Evolutionary conservation across 2,888 invertebrate species (phyloP).

Genomic region (Podabrus alpinus): DNA sequence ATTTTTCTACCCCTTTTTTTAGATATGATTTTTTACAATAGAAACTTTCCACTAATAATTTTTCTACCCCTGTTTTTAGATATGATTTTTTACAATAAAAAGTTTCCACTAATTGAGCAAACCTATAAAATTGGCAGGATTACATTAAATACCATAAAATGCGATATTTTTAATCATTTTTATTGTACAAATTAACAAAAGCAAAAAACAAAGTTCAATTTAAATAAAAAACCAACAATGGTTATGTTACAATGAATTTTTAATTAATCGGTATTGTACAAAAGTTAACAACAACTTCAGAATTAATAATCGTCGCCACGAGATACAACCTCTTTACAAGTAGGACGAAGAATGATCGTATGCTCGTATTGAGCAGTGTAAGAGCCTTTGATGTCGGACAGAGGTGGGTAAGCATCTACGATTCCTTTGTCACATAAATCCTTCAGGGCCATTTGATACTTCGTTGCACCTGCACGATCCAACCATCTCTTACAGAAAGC

Average conservation of each 20-base stretch:
- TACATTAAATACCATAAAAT: not conserved
- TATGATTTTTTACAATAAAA: too few relatives aligned
- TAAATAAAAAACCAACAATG: not conserved
- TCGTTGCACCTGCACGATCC: slow-evolving; percentile 94
- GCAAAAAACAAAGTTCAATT: not conserved
- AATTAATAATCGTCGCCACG: slow-evolving; percentile 75
- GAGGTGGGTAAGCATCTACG: slow-evolving; percentile 97
- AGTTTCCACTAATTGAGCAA: too few relatives aligned
- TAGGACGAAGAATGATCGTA: slow-evolving; percentile 94
- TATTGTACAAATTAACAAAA: not conserved
- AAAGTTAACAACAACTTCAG: not conserved
- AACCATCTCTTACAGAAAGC: slow-evolving; percentile 99
- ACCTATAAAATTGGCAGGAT: too few relatives aligned
- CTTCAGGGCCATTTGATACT: slow-evolving; percentile 97
- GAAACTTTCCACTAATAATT: too few relatives aligned
- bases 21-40: too few relatives aligned
- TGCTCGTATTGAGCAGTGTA: slow-evolving; percentile 99
- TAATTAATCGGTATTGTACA: not conserved
- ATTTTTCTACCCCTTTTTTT: too few relatives aligned
- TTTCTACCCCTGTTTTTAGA: too few relatives aligned
- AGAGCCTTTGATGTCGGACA: slow-evolving; percentile 95
- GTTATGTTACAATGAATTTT: not conserved
- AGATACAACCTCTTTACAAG: slow-evolving; percentile 97
- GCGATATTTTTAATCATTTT: not conserved
- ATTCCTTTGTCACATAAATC: slow-evolving; percentile 97